Percentiles rank a stretch among this genome's conserved stretches.
These are phyloP conservation scores for Acrocephalus arundinaceus DNA, from an alignment of 2,113 vertebrate genomes.

Conservation along the genomic window DNA sequence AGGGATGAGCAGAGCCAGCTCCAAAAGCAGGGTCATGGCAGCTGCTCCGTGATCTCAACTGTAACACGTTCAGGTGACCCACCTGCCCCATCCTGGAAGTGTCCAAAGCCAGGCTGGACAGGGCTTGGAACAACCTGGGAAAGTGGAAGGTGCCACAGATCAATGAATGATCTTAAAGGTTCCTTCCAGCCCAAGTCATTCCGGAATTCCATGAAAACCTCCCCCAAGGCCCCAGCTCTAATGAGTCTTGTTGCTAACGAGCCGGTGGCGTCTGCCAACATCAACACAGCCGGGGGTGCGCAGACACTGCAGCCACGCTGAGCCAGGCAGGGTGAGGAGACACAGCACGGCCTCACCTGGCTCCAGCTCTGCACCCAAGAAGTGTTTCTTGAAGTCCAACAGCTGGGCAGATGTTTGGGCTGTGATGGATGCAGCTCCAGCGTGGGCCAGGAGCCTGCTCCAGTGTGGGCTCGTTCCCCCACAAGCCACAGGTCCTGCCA, in stretches of 20 bases:
- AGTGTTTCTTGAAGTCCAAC: not conserved
- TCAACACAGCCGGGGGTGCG: rapidly evolving
- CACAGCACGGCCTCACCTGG: not conserved
- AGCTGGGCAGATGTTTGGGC: not conserved
- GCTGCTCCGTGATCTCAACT: rapidly evolving
- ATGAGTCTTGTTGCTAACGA: not conserved
- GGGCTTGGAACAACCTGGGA: not conserved
- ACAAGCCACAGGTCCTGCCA: not conserved
- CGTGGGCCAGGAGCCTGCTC: not conserved
- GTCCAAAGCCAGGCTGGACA: rapidly evolving
- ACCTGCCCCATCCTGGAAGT: not conserved
- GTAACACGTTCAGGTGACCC: rapidly evolving
- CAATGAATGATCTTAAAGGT: not conserved
- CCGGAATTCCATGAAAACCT: not conserved
- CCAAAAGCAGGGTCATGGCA: not conserved
- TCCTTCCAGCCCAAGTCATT: not conserved
- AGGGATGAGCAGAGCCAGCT: not conserved
- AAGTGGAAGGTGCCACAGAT: not conserved
- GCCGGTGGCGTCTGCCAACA: rapidly evolving
- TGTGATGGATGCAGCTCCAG: not conserved
- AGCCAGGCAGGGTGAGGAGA: rapidly evolving
- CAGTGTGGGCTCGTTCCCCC: not conserved
- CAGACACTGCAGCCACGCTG: not conserved
- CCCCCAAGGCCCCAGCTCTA: not conserved
- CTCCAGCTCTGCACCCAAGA: not conserved